Conservation (phyloP, 1,140 invertebrate species). For the Hyphantria cunea region DNA sequence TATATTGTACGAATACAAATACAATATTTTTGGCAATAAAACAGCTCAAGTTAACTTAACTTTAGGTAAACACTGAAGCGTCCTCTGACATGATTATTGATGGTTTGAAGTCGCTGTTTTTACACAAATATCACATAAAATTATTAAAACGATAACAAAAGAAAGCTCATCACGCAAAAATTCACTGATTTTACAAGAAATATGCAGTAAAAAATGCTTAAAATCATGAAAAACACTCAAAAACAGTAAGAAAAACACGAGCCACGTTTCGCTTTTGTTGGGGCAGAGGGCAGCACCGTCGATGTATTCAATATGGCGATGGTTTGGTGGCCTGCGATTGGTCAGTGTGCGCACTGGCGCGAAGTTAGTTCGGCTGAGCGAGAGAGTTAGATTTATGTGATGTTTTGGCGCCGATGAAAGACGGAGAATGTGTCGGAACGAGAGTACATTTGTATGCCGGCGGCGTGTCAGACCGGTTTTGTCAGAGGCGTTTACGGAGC, state of each 20-base stretch:
- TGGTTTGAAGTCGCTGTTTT: slow-evolving; percentile 38
- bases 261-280: slow-evolving; percentile 52
- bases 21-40: slow-evolving; percentile 41
- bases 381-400: slow-evolving; percentile 74
- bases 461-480: slow-evolving; percentile 69
- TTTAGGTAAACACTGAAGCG: slow-evolving; percentile 48
- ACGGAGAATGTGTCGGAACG: slow-evolving; percentile 67
- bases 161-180: slow-evolving; percentile 36
- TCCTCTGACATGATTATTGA: slow-evolving; percentile 34
- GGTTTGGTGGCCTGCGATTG: slow-evolving; percentile 54
- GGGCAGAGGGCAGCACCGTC: slow-evolving; percentile 56
- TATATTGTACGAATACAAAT: too few species aligned
- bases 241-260: slow-evolving; percentile 67
- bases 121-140: slow-evolving; percentile 34
- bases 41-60: slow-evolving; percentile 60
- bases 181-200: slow-evolving; percentile 50
- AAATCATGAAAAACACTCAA: slow-evolving; percentile 64
- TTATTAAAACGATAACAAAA: slow-evolving; percentile 15
- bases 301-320: slow-evolving; percentile 75
- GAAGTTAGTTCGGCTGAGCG: slow-evolving; percentile 66
- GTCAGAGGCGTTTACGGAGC: slow-evolving; percentile 73
- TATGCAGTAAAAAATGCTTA: slow-evolving; percentile 43
- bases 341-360: slow-evolving; percentile 46
- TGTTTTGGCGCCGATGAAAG: slow-evolving; percentile 68
- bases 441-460: slow-evolving; percentile 70